phyloP scores from a whole-genome alignment of 2,797 vertebrate species.

The Austrolebias charrua region DNA sequence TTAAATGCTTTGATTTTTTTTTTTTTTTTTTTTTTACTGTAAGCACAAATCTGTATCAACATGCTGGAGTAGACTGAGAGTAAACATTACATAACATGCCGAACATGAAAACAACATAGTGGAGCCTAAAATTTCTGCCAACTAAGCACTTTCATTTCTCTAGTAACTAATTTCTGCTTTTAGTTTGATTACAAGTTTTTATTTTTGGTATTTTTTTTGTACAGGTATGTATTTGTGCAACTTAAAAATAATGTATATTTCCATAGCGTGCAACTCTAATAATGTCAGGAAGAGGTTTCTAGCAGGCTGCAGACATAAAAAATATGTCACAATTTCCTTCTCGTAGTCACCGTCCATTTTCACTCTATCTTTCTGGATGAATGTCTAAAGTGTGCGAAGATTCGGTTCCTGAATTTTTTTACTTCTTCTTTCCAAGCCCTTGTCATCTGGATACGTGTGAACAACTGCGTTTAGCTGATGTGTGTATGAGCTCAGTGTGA shows the following conservation, averaged over 20 bases:
- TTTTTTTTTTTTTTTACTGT: neutral
- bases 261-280: neutral
- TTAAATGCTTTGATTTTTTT: neutral
- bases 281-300: slow-evolving; percentile 6
- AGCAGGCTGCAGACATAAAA: slow-evolving; percentile 23
- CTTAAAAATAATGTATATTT: slow-evolving; percentile 7
- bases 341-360: slow-evolving; percentile 48
- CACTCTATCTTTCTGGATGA: slow-evolving; percentile 27
- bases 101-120: neutral
- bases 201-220: neutral
- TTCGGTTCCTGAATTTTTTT: slow-evolving; percentile 65
- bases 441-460: slow-evolving; percentile 7
- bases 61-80: neutral
- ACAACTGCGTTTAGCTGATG: slow-evolving; percentile 9
- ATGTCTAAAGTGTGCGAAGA: slow-evolving; percentile 35
- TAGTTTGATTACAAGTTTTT: neutral
- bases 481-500: slow-evolving; percentile 21
- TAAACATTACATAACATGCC: neutral
- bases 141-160: slow-evolving; percentile 54
- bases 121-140: slow-evolving; percentile 14
- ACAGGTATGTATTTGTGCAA: neutral
- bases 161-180: slow-evolving; percentile 7
- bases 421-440: slow-evolving; percentile 71
- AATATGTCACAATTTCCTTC: slow-evolving; percentile 56
- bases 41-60: no score